phyloP scores from a whole-genome alignment of 2,888 invertebrate species.

The Hydriomena furcata region DNA sequence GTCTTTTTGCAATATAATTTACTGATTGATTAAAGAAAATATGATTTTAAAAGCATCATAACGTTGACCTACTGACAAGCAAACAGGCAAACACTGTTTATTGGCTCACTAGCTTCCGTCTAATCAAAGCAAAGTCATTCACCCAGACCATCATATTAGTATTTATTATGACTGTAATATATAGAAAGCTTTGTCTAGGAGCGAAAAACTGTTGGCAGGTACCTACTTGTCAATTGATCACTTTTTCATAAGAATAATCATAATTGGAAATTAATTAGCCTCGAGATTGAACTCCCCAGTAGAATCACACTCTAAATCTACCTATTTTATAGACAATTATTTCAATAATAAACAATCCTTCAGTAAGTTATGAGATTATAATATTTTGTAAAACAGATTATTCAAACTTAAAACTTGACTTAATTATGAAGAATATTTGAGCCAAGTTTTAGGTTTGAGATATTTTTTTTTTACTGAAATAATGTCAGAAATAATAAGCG shows the following conservation, averaged over 20 bases:
- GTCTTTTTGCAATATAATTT: constrained; percentile 14
- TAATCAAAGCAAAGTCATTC: too few relatives aligned
- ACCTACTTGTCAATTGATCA: not conserved
- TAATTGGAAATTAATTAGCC: not conserved
- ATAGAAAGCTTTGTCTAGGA: too few relatives aligned
- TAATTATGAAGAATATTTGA: too few relatives aligned
- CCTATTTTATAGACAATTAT: not conserved
- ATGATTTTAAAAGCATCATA: constrained; percentile 9
- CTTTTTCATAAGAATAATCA: not conserved
- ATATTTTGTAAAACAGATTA: not conserved
- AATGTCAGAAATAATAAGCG: not conserved
- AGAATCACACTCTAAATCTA: not conserved
- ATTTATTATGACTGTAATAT: too few relatives aligned
- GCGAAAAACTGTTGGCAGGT: too few relatives aligned
- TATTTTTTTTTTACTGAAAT: not conserved
- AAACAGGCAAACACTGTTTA: not conserved
- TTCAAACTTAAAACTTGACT: too few relatives aligned
- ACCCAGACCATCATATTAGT: too few relatives aligned
- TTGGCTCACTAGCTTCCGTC: not conserved
- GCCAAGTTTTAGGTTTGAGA: too few relatives aligned
- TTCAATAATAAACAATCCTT: not conserved
- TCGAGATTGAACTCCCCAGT: not conserved
- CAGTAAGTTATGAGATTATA: not conserved
- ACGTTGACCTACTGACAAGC: constrained; percentile 6
- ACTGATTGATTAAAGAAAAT: constrained; percentile 8